Percentiles rank a stretch among this genome's conserved stretches.
Conservation (phyloP, 1,140 invertebrate species). For the Zaprionus davidi region DNA sequence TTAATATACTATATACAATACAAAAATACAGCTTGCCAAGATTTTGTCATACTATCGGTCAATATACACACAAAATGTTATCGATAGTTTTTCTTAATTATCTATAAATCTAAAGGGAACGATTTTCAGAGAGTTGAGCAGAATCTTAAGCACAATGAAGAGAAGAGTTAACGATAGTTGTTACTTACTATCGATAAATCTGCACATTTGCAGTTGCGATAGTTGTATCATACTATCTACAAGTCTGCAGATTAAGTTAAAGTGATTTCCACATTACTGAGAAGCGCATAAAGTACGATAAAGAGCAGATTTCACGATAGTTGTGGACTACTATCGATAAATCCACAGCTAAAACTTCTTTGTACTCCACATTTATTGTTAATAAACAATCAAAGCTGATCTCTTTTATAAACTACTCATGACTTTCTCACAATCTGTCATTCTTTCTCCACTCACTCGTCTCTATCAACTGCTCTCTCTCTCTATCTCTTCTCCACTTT, state of each 20-base stretch:
- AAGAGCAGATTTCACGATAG: too few species aligned
- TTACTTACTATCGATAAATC: neutral
- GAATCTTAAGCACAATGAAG: too few species aligned
- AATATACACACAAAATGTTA: neutral
- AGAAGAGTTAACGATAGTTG: neutral
- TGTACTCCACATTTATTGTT: neutral
- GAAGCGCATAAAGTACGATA: too few species aligned
- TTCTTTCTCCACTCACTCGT: neutral
- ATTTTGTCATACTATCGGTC: neutral
- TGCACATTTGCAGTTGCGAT: too few species aligned
- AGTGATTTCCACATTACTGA: too few species aligned
- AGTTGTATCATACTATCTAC: too few species aligned
- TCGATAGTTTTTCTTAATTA: neutral
- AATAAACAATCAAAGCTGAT: neutral
- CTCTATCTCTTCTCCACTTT: neutral
- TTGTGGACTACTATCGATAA: neutral
- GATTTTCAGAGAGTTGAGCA: too few species aligned
- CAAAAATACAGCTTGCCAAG: too few species aligned
- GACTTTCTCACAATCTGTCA: slow-evolving; percentile 5
- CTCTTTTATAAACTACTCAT: neutral
- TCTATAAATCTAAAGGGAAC: neutral
- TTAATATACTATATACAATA: too few species aligned
- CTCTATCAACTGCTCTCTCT: neutral
- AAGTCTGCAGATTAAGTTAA: too few species aligned
- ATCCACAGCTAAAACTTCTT: neutral